Conservation (phyloP, 2,113 vertebrate species). For the Okapia johnstoni region DNA sequence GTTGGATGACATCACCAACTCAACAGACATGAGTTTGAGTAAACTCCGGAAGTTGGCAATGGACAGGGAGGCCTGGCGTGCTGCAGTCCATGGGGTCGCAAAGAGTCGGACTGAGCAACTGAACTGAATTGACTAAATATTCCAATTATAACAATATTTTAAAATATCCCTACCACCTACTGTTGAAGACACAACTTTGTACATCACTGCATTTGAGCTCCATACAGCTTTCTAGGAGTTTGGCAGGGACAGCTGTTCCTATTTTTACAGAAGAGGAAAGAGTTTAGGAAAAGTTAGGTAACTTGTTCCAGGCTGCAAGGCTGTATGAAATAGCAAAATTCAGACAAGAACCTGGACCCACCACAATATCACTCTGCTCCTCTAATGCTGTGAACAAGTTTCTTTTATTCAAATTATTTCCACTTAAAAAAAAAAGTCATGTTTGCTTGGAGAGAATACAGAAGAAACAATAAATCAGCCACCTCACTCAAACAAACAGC, state of each 20-base stretch:
- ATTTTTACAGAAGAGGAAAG: not conserved
- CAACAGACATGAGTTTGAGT: not conserved
- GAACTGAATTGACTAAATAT: not conserved
- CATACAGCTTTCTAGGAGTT: not conserved
- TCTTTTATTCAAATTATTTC: not conserved
- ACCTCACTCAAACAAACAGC: not conserved
- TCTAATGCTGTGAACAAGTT: not conserved
- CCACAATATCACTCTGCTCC: not conserved
- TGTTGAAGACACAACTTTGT: not conserved
- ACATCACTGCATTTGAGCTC: not conserved
- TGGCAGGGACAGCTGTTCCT: not conserved
- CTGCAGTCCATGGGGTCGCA: not conserved
- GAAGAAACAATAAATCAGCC: not conserved
- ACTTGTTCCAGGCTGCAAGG: not conserved
- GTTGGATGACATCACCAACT: not conserved
- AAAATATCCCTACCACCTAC: not conserved
- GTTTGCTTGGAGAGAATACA: not conserved
- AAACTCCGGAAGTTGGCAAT: not conserved
- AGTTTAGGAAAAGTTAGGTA: not conserved
- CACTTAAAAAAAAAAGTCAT: not conserved
- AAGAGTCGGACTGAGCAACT: not conserved
- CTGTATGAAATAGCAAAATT: not conserved
- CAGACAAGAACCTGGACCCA: not conserved
- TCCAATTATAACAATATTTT: not conserved
- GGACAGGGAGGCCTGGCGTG: not conserved